Evolutionary conservation across 2,113 vertebrate species (phyloP).

Genomic region (Ibidorhyncha struthersii): DNA sequence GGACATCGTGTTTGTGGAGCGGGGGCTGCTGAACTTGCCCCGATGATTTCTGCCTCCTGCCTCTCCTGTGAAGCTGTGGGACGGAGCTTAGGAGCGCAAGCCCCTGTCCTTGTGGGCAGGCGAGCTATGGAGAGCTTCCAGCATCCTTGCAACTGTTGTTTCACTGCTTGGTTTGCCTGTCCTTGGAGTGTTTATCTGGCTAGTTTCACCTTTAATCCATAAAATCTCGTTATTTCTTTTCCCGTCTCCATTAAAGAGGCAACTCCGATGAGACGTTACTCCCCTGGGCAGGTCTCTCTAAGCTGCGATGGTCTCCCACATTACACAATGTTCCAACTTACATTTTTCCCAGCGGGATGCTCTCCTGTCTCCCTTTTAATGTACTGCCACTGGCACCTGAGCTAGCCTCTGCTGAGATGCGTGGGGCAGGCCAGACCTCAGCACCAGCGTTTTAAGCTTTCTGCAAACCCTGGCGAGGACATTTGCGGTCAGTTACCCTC

Average conservation of each 20-base stretch:
- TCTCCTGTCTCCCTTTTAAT: not conserved
- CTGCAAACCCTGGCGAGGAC: not conserved
- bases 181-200: not conserved
- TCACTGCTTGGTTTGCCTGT: not conserved
- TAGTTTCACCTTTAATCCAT: constrained; percentile 22
- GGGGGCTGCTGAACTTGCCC: not conserved
- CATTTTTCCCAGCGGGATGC: not conserved
- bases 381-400: not conserved
- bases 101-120: not conserved
- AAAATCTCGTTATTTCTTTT: constrained; percentile 29
- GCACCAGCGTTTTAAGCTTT: not conserved
- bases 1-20: not conserved
- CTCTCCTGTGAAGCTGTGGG: not conserved
- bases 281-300: not conserved
- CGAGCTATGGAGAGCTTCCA: not conserved
- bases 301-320: not conserved
- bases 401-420: not conserved
- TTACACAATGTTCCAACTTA: not conserved
- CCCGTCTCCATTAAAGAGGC: not conserved
- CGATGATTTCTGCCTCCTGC: not conserved
- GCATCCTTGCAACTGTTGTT: not conserved
- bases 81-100: accelerated
- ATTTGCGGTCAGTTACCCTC: not conserved
- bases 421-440: not conserved
- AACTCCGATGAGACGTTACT: not conserved